Evolutionary conservation across 2,113 vertebrate genomes (phyloP).

Genomic region (Cinclus mexicanus): DNA sequence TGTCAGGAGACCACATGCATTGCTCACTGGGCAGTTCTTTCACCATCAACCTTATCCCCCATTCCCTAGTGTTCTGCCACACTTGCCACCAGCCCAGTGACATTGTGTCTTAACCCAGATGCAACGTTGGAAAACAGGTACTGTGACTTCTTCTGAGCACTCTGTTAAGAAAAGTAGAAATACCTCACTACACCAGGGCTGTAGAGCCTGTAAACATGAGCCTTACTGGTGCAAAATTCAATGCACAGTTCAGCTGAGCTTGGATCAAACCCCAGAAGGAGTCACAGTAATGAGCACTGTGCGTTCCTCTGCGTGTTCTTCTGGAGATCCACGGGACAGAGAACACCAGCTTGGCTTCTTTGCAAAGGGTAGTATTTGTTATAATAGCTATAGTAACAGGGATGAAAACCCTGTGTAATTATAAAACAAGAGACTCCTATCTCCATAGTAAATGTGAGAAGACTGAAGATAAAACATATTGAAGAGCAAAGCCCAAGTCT

Average conservation of each 20-base stretch:
- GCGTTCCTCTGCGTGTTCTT: not conserved
- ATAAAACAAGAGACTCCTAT: not conserved
- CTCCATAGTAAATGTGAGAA: not conserved
- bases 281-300: not conserved
- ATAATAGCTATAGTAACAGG: slow-evolving; percentile 9
- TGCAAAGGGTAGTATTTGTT: not conserved
- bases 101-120: rapidly evolving
- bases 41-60: not conserved
- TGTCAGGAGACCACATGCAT: not conserved
- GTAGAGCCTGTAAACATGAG: not conserved
- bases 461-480: not conserved
- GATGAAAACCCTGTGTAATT: not conserved
- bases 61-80: not conserved
- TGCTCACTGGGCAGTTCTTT: not conserved
- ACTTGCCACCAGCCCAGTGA: not conserved
- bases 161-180: not conserved
- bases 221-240: not conserved
- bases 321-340: not conserved
- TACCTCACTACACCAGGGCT: not conserved
- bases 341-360: not conserved
- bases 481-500: not conserved
- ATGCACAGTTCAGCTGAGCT: rapidly evolving
- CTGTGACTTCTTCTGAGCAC: not conserved
- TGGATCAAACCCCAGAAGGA: not conserved
- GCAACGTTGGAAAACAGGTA: rapidly evolving